Evolutionary conservation across 2,888 invertebrate genomes (phyloP), one percentile per base, ranked within the genome.

Genomic region (Molorchus minor): DNA sequence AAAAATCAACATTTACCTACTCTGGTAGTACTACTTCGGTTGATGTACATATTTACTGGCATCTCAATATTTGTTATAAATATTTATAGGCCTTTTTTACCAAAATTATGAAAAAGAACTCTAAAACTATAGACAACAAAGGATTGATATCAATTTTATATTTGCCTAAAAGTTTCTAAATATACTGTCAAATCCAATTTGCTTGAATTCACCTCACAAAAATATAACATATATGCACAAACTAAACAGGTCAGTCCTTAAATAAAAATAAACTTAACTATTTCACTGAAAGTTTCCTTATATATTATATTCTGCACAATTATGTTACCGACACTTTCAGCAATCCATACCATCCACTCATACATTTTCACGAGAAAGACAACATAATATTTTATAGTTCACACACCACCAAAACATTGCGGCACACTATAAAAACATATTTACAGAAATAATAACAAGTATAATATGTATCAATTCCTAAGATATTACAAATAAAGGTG

Each of bases 391-490:
- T 20, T 36, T 21, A 35, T 38, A 59, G 44, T 44, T 49, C 35
- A 59, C 55, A 46, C 47, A 38, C 30, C 36, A 49, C 25, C 51
- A 46, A 52, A 52, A 45, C 45, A 46, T 38, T 41, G 49, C 46
- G 51, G 45, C 56, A 41, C 44, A 51, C 59, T 56, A 58, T 57
- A 41, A 57, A 56, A 63, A 55, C 59, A 66, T 61, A 64, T 67
- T 46, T 64, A 67, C 61, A 64, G 54, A 49, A 66, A 58, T 55
- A 62, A 59, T 62, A 62, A 64, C 62, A 62, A 67, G 49, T 64
- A 67, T 66, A 62, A 62, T 64, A 66, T 68, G 64, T 66, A 65
- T 75, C 72, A 74, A 74, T 73, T 74, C 71, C 71, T 73, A 71
- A 68, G 68, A 73, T 71, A 71, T 65, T 65, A 69, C 62, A 68